A percentile compares a stretch with the other conserved stretches of the same genome.
phyloP scores from a whole-genome alignment of 2,797 vertebrate genomes.

The Diglossa cyanea region DNA sequence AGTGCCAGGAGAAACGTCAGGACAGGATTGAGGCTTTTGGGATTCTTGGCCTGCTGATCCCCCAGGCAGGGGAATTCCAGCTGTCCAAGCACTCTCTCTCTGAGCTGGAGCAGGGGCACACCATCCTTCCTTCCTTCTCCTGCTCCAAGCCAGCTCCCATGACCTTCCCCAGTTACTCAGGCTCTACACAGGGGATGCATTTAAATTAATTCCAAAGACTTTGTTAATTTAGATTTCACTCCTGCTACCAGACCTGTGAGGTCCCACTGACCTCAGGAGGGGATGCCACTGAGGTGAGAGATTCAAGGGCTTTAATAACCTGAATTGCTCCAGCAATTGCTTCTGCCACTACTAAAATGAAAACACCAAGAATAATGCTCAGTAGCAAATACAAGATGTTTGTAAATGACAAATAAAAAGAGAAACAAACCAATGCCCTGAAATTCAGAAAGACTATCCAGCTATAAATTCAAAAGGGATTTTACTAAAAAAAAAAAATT shows the following conservation, averaged over 20 bases:
- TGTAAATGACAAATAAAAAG: not conserved
- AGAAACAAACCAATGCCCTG: not conserved
- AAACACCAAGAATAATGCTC: not conserved
- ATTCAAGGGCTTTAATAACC: not conserved
- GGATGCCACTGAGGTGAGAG: not conserved
- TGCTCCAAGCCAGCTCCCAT: not conserved
- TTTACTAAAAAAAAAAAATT: constrained; percentile 7
- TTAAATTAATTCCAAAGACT: not conserved
- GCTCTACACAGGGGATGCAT: not conserved
- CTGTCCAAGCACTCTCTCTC: not conserved
- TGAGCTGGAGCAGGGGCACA: not conserved
- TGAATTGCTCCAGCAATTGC: not conserved
- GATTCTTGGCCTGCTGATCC: not conserved
- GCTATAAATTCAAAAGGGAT: not conserved
- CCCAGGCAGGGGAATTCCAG: not conserved
- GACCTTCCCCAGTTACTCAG: not conserved
- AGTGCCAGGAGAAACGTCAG: not conserved
- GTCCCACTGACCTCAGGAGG: not conserved
- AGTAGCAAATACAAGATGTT: not conserved
- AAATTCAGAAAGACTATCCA: not conserved
- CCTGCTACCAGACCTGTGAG: not conserved
- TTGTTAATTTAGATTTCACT: not conserved
- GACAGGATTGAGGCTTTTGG: not conserved
- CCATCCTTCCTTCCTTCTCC: not conserved
- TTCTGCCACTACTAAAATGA: not conserved